Percentiles rank a stretch among this genome's conserved stretches.
phyloP scores from a whole-genome alignment of 2,113 vertebrate species.

The Ammodytes dubius region DNA sequence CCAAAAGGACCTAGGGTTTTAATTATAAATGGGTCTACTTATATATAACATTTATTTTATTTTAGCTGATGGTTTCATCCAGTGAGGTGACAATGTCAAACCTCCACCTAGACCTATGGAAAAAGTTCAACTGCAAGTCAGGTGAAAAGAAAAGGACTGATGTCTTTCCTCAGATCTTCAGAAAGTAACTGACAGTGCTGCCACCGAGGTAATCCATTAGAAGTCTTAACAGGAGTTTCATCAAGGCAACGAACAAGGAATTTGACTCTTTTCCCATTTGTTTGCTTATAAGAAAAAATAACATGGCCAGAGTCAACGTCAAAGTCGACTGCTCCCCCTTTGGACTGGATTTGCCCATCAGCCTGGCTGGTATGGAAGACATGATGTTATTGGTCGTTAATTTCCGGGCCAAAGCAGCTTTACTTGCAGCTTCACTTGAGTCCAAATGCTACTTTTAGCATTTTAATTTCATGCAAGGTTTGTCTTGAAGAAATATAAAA shows the following conservation, averaged over 20 bases:
- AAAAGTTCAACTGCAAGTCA: not conserved
- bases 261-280: constrained; percentile 78
- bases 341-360: constrained; percentile 68
- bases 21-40: not conserved
- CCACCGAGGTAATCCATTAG: constrained; percentile 74
- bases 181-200: constrained; percentile 76
- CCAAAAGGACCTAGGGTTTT: not conserved
- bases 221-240: constrained; percentile 77
- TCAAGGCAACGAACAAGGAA: constrained; percentile 73
- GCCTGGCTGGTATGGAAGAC: constrained; percentile 74
- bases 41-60: not conserved
- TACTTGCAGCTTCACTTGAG: constrained; percentile 41
- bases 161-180: constrained; percentile 72
- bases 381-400: constrained; percentile 53
- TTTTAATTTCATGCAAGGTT: constrained; percentile 25
- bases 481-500: not conserved
- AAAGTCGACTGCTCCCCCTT: constrained; percentile 78
- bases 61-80: constrained; percentile 4
- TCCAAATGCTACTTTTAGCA: not conserved
- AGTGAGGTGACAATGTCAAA: not conserved
- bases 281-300: constrained; percentile 80
- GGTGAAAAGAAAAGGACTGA: not conserved
- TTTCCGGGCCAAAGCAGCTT: constrained; percentile 8
- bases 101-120: not conserved
- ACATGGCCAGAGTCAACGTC: constrained; percentile 75